These are phyloP conservation scores for Plebejus melissa DNA, from an alignment of 2,888 invertebrate species.

Conservation along the genomic window DNA sequence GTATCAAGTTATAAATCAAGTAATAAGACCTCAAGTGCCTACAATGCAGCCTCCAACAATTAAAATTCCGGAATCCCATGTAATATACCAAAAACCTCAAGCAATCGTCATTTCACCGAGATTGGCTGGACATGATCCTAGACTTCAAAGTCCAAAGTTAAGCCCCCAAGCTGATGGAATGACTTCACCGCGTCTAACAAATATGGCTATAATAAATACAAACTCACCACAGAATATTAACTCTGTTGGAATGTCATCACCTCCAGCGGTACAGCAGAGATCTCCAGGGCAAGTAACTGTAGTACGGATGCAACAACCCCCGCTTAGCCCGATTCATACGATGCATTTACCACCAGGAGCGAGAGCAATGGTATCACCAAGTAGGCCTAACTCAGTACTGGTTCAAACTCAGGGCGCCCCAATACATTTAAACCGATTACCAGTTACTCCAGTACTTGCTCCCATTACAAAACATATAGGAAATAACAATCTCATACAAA, in stretches of 20 bases:
- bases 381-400: constrained; percentile 66
- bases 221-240: constrained; percentile 58
- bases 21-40: constrained; percentile 59
- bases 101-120: constrained; percentile 70
- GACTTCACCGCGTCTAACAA: constrained; percentile 61
- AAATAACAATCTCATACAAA: constrained; percentile 65
- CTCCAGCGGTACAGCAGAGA: constrained; percentile 62
- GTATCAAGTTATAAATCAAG: constrained; percentile 69
- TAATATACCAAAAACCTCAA: constrained; percentile 68
- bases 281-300: constrained; percentile 73
- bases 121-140: constrained; percentile 54
- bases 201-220: constrained; percentile 63
- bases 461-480: constrained; percentile 79
- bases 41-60: constrained; percentile 83
- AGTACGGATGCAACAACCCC: constrained; percentile 74
- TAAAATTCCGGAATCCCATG: constrained; percentile 80
- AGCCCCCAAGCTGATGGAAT: constrained; percentile 57
- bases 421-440: constrained; percentile 75
- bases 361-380: constrained; percentile 67
- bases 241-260: constrained; percentile 58
- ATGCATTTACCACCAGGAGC: constrained; percentile 62
- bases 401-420: constrained; percentile 70
- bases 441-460: constrained; percentile 78
- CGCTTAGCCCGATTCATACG: constrained; percentile 66
- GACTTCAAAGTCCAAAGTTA: constrained; percentile 66